Conservation (phyloP, 2,113 vertebrate genomes). For the Ondatra zibethicus region DNA sequence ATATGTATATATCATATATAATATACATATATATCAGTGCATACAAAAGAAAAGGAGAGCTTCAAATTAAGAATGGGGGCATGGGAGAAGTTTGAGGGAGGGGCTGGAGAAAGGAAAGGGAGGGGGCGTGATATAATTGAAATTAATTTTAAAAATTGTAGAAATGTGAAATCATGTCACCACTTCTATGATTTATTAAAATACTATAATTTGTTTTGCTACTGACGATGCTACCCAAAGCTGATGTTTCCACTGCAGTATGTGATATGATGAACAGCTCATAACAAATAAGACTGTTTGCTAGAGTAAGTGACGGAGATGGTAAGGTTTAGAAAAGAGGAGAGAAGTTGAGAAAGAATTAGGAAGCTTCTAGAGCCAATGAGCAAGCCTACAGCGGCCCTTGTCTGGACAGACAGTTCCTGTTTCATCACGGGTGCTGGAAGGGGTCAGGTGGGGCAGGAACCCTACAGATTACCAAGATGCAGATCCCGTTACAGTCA, state of each 20-base stretch:
- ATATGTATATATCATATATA: neutral
- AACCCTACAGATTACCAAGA: too few relatives aligned
- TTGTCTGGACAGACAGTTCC: too few relatives aligned
- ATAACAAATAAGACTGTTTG: neutral
- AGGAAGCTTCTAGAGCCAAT: neutral
- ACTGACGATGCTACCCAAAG: neutral
- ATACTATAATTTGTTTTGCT: neutral
- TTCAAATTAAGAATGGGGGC: neutral
- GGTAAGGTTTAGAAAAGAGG: neutral
- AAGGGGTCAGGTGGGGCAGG: fast-evolving
- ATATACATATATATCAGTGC: neutral
- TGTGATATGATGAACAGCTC: neutral
- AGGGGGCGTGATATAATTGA: neutral
- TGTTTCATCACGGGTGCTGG: neutral
- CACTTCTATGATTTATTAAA: neutral
- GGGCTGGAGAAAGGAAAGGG: neutral
- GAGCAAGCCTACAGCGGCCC: neutral
- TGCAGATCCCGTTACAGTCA: fast-evolving
- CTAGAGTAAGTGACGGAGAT: neutral
- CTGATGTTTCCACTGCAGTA: neutral
- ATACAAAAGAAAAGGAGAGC: neutral
- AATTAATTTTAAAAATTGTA: neutral
- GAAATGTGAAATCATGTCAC: neutral
- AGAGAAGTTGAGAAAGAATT: neutral
- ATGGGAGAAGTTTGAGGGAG: neutral